phyloP scores from a whole-genome alignment of 2,888 invertebrate genomes.

The Osmoderma eremita region DNA sequence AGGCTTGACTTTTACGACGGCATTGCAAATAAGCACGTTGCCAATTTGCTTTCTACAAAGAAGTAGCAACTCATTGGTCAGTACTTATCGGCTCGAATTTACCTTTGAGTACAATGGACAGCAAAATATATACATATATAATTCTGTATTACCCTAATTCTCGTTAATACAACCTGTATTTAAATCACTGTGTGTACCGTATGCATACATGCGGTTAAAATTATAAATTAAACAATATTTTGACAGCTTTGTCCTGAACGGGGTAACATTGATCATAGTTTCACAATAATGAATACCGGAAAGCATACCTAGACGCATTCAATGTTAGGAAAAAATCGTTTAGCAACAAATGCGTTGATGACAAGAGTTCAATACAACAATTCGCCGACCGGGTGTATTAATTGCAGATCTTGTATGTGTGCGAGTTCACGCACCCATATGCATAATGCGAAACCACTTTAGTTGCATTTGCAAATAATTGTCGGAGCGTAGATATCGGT shows the following conservation, averaged over 20 bases:
- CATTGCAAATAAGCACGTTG: neutral
- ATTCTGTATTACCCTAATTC: too few relatives aligned
- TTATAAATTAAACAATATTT: slow-evolving; percentile 19
- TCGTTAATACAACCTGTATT: too few relatives aligned
- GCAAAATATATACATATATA: too few relatives aligned
- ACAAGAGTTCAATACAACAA: slow-evolving; percentile 6
- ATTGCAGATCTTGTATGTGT: neutral
- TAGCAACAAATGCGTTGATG: neutral
- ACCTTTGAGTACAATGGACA: too few relatives aligned
- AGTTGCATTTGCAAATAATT: slow-evolving; percentile 26
- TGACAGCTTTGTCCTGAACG: slow-evolving; percentile 19
- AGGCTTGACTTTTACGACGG: slow-evolving; percentile 9
- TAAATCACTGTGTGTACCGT: too few relatives aligned
- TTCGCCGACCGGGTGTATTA: slow-evolving; percentile 7
- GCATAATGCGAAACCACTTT: slow-evolving; percentile 25
- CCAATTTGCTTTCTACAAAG: slow-evolving; percentile 4
- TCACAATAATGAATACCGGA: slow-evolving; percentile 8
- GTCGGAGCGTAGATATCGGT: slow-evolving; percentile 23
- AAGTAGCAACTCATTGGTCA: neutral
- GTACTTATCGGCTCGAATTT: too few relatives aligned
- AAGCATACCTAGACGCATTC: neutral
- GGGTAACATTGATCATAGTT: slow-evolving; percentile 1
- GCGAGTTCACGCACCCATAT: neutral
- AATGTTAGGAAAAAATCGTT: slow-evolving; percentile 16
- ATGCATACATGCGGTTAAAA: too few relatives aligned